Percentiles rank a stretch among this genome's conserved stretches.
Conservation (phyloP, 2,888 invertebrate genomes). For the Encarsia formosa region DNA sequence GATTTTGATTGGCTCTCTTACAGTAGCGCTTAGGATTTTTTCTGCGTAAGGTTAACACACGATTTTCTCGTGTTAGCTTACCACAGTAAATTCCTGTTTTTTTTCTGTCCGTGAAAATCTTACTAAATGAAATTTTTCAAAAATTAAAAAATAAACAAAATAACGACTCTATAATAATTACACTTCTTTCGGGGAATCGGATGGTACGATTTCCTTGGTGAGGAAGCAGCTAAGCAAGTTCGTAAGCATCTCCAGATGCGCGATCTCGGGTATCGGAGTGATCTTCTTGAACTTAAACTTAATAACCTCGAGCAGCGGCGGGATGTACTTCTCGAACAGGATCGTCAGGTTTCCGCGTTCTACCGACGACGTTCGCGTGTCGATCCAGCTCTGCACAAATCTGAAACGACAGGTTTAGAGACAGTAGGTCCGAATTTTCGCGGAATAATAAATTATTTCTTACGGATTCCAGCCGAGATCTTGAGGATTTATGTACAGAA, state of each 20-base stretch:
- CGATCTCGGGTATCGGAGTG: constrained; percentile 85
- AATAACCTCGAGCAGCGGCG: constrained; percentile 71
- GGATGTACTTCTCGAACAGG: constrained; percentile 91
- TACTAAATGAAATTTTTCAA: background rate
- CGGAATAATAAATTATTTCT: constrained; percentile 42
- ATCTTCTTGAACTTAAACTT: constrained; percentile 80
- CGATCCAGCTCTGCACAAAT: constrained; percentile 87
- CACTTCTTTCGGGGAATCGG: constrained; percentile 90
- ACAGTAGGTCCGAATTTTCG: background rate
- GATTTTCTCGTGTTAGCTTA: no score
- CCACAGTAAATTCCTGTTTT: no score
- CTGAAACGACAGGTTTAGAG: constrained; percentile 47
- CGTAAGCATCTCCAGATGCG: constrained; percentile 84
- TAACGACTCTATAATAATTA: no score
- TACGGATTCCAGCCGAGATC: constrained; percentile 94
- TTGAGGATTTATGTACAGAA: constrained; percentile 88
- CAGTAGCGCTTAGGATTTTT: no score
- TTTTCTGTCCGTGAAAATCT: no score
- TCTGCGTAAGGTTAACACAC: no score
- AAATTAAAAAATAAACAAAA: no score
- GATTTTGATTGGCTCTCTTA: no score
- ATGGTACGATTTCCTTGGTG: constrained; percentile 73
- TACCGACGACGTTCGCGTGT: constrained; percentile 68
- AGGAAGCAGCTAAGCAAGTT: constrained; percentile 81
- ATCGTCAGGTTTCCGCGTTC: constrained; percentile 79